These are phyloP conservation scores for Drosophila formosana DNA, from an alignment of 2,888 invertebrate genomes.

Conservation along the genomic window DNA sequence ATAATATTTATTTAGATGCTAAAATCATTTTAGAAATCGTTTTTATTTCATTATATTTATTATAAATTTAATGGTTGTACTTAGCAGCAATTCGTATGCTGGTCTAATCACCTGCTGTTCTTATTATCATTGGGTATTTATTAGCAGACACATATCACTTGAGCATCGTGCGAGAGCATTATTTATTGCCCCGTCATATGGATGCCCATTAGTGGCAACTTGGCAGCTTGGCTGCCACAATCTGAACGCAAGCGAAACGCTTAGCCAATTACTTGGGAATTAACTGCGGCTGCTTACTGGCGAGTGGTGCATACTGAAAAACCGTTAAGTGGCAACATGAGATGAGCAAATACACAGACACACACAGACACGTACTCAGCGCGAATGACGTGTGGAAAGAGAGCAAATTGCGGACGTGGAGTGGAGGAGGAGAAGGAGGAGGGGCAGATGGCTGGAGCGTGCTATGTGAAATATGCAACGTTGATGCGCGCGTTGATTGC, in stretches of 20 bases:
- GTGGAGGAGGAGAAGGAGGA: background rate
- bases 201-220: conserved; percentile 40
- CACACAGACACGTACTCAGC: conserved; percentile 1
- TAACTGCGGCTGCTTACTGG: conserved; percentile 66
- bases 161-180: conserved; percentile 24
- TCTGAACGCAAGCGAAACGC: conserved; percentile 74
- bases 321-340: conserved; percentile 73
- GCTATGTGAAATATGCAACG: conserved; percentile 66
- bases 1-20: no score
- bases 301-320: conserved; percentile 65
- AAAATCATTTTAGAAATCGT: no score
- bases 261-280: conserved; percentile 77
- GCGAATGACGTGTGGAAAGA: conserved; percentile 54
- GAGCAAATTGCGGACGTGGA: conserved; percentile 15
- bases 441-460: conserved; percentile 15
- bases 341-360: conserved; percentile 48
- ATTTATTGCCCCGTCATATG: conserved; percentile 56
- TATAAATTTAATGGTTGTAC: background rate
- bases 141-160: conserved; percentile 47
- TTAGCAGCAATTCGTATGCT: background rate
- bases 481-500: conserved; percentile 73
- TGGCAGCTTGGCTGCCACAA: conserved; percentile 34
- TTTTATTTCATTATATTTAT: no score
- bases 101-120: conserved; percentile 7
- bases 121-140: conserved; percentile 19